phyloP scores from a whole-genome alignment of 2,888 invertebrate species.

The Lumbricus terrestris region DNA sequence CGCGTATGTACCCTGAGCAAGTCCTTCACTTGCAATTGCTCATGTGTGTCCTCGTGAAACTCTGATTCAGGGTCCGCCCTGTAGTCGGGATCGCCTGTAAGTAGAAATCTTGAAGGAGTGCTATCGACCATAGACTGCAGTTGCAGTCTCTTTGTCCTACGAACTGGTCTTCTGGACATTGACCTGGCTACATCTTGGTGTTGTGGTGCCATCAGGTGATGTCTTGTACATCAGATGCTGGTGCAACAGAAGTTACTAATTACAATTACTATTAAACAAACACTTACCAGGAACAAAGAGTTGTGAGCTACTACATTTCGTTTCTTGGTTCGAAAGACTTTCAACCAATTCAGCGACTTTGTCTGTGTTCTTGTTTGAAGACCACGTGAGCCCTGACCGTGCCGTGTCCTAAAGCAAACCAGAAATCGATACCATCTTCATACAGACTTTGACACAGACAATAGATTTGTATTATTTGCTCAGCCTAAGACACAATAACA shows the following conservation, averaged over 20 bases:
- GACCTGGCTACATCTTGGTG: too few relatives aligned
- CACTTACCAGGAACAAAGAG: constrained; percentile 9
- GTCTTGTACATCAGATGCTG: not conserved
- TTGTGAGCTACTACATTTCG: not conserved
- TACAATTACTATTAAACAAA: not conserved
- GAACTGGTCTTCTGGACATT: too few relatives aligned
- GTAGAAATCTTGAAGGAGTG: too few relatives aligned
- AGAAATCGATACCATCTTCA: not conserved
- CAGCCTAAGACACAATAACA: too few relatives aligned
- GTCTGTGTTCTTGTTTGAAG: constrained; percentile 10
- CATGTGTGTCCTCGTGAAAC: too few relatives aligned
- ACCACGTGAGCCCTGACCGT: not conserved
- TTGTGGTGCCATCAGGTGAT: not conserved
- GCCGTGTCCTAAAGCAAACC: not conserved
- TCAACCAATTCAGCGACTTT: not conserved
- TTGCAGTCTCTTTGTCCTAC: too few relatives aligned
- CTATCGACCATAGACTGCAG: too few relatives aligned
- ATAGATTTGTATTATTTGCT: not conserved
- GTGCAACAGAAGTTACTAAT: not conserved
- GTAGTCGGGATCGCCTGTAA: too few relatives aligned
- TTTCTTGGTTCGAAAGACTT: constrained; percentile 11
- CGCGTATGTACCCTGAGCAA: too few relatives aligned
- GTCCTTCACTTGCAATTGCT: too few relatives aligned
- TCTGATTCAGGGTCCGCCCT: too few relatives aligned
- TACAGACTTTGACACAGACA: not conserved